Evolutionary conservation across 2,797 vertebrate genomes (phyloP), one percentile per base, ranked within the genome.

Genomic region (Sparidentex hasta): DNA sequence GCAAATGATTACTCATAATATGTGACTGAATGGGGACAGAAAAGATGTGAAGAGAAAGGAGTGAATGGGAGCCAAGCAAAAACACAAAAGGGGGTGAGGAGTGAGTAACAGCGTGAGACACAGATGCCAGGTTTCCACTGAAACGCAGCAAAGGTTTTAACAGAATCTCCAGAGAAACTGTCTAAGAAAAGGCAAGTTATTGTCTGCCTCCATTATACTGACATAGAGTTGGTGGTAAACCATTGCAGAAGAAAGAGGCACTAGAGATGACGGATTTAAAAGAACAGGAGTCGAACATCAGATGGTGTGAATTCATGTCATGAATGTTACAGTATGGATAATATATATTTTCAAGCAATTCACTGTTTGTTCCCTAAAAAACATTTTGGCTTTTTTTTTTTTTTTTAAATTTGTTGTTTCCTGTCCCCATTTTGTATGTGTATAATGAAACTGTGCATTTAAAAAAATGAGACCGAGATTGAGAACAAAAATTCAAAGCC

Each of bases 1-100:
- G 58, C 46, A 52, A 11, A 62, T 44, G 44, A 85, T 87, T 81
- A 85, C 57, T 88, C 86, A 87, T 43, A 46, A 44, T 6, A 16
- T 54, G 43, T 52, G 48, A 83, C 47, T 66, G 66, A 80, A 71
- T n/a, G 38, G 56, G 59, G 52, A 70, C 27, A 80, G 27, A 46
- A 62, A 33, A 2, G 1, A 18, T 29, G 29, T 0, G 12, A 44
- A n/a, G 41, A 62, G 11, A 23, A 57, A 47, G 50, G 33, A n/a
- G 0, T 52, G n/a, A 69, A 50, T 55, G 23, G 50, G 58, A 71
- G 55, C 18, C 38, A 65, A 55, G 50, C 11, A 23, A 52, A 64
- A 66, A 58, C 18, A 78, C n/a, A 76, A 62, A 38, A 5, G 17
- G 16, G 14, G 25, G 54, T 8, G 25, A 43, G 54, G 41, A 23